Base-by-base conservation (phyloP, 2,797 vertebrate species). In the Numenius phaeopus region DNA sequence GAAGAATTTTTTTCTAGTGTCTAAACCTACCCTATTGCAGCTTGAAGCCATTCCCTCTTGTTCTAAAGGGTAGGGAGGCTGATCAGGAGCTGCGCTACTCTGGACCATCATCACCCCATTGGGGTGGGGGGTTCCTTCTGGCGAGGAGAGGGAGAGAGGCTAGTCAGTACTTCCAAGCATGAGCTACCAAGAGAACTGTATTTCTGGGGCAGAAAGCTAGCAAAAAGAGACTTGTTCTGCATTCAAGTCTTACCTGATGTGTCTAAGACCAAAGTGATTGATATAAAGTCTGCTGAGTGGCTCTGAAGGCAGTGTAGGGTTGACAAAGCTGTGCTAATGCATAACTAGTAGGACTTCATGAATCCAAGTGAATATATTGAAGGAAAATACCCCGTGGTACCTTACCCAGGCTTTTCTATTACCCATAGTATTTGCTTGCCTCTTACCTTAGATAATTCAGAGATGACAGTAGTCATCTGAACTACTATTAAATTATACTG, bases 101-200 rank as follows among this genome's bases (percentile, higher is more conserved):
- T 3, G 13, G 7, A 6, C n/a, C 14, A 2, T 66, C 0, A 0
- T 71, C 20, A 40, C 4, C 14, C 21, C 10, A 4, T 1, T 64
- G 70, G 3, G 5, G 11, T 54, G 32, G 7, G 11, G 5, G 9
- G 52, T 75, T 66, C 23, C n/a, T 71, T 75, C 34, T 47, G n/a
- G 8, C 55, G 13, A 9, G 13, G 19, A 46, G 30, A 69, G 17
- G 5, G 42, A 65, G 30, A 80, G 58, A 37, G 9, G 46, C 29
- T 50, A 39, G 32, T 16, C 17, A 26, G 20, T 57, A 14, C 12
- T 59, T 44, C 18, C 40, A 82, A 71, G 20, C 39, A 7, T 39
- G 20, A 78, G 4, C 26, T 72, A 7, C 54, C 18, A 30, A 58
- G 40, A 9, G 18, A 7, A 30, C 67, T 13, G 16, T 81, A 57